Base-by-base conservation (phyloP, 2,113 vertebrate genomes). In the Megaceryle maxima region DNA sequence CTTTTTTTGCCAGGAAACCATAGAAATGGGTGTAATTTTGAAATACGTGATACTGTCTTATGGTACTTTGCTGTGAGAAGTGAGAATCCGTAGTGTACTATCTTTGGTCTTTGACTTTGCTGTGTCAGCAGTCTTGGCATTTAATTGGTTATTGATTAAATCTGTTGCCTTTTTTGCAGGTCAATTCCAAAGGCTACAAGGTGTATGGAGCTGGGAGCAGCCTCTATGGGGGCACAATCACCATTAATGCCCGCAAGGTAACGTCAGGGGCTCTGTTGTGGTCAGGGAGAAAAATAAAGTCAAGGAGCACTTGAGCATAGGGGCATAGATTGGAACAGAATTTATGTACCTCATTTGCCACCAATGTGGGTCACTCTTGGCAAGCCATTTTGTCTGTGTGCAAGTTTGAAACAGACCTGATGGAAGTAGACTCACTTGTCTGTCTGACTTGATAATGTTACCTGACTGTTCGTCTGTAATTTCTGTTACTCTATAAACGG, bases 181-280 rank as follows among this genome's bases (percentile, higher is more conserved):
- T 99, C 25, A 99, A 99, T 97, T 99, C 99, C 16, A 99, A 99
- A 98, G 99, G 99, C 53, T 99, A 99, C 84, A 99, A 99, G 76
- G 99, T 99, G 6, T 99, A 99, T 72, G 99, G 99, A 9, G 99
- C 99, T 26, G 99, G 99, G 74, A 99, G 99, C 97, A 99, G 99
- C 81, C 99, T 99, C 13, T 98, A 98, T 50, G 99, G 99, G 11
- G 99, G 99, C 75, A 99, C 99, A 18, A 99, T 99, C 95, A 99
- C 99, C 10, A 99, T 99, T 92, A 99, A 99, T 93, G 99, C 99
- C 83, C 98, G 98, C 91, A 99, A 99, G 99, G 99, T 99, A 97
- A 92, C 37, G 28, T 22, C 13, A 24, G 31, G 2, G 10, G 7
- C 29, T 56, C 16, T 6, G 7, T 0, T 76, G 16, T 44, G 22